Evolutionary conservation across 2,888 invertebrate genomes (phyloP), one percentile per base, ranked within the genome.

Genomic region (Cryptus armator): DNA sequence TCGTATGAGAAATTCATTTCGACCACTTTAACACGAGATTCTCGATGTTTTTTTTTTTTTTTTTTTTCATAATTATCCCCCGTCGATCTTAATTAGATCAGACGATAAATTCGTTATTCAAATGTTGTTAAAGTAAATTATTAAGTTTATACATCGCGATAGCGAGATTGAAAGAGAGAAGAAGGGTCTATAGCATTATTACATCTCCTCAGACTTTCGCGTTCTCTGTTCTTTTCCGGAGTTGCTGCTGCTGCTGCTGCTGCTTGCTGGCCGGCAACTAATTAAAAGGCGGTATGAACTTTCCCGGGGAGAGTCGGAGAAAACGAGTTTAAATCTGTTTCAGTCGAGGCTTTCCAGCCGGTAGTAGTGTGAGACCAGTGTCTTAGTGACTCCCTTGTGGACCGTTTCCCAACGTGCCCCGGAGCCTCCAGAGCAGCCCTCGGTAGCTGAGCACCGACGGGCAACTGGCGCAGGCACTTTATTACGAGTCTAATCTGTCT

Each of bases 251-350:
- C 68, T 67, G 67, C 19, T 51, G 72, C 16, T 64, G 71, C 83
- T 81, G 19, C 66, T 37, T 78, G 84, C 84, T 83, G 87, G 82
- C 80, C 86, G 83, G 51, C 81, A 91, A 91, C 92, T 93, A 93
- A 93, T 93, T 93, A 93, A 93, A 93, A 93, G 91, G 93, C 91
- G 91, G 90, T 76, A 85, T 90, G 90, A 92, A 93, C 87, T 91
- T 93, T 90, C 88, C 89, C 87, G 87, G 87, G 88, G 87, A 86
- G 90, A 89, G 89, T 88, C 88, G 51, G 91, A 91, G 92, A 90
- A 92, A 93, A 92, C 93, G 93, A 93, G 93, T 93, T 93, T 93
- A 93, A 93, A 93, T 93, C 93, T 93, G 93, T 93, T 93, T 93
- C 93, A 91, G 89, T 90, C 90, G 91, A 91, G 92, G 76, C 70